Percentiles rank a stretch among this genome's conserved stretches.
Conservation (phyloP, 2,797 vertebrate species). For the Acestrorhynchus altus region DNA sequence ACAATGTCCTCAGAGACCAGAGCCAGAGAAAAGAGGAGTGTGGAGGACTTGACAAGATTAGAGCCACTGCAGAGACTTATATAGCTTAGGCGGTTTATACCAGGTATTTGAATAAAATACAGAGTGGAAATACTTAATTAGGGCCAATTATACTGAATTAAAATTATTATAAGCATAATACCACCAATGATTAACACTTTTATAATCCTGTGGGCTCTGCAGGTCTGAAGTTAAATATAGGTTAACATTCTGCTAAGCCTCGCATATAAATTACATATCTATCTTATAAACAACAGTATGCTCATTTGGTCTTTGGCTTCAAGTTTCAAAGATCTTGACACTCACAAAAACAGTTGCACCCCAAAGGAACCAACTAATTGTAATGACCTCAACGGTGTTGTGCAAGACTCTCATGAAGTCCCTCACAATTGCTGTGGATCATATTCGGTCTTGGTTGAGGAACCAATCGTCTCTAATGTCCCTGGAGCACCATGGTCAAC, state of each 20-base stretch:
- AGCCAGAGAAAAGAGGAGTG: slow-evolving; percentile 16
- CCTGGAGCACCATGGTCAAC: too few species aligned
- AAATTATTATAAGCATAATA: slow-evolving; percentile 7
- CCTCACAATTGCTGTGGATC: too few species aligned
- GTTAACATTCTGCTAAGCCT: slow-evolving; percentile 1
- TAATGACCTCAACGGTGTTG: too few species aligned
- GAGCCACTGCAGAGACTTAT: slow-evolving; percentile 25
- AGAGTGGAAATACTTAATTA: slow-evolving; percentile 15
- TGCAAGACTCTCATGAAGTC: too few species aligned
- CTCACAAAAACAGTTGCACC: too few species aligned
- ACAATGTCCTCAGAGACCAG: slow-evolving; percentile 31
- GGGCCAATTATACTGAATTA: slow-evolving; percentile 10
- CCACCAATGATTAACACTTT: slow-evolving; percentile 15
- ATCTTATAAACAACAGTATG: too few species aligned
- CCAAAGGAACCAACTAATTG: too few species aligned
- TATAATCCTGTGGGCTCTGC: background rate
- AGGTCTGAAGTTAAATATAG: slow-evolving; percentile 17
- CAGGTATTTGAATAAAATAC: slow-evolving; percentile 19
- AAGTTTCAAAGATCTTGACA: too few species aligned
- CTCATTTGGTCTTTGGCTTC: too few species aligned
- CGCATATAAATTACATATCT: background rate
- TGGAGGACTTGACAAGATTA: slow-evolving; percentile 25
- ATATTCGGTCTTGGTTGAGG: too few species aligned
- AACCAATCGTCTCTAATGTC: too few species aligned
- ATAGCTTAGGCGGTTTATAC: slow-evolving; percentile 17